Conservation (phyloP, 1,140 invertebrate species). For the Mactra quadrangularis region DNA sequence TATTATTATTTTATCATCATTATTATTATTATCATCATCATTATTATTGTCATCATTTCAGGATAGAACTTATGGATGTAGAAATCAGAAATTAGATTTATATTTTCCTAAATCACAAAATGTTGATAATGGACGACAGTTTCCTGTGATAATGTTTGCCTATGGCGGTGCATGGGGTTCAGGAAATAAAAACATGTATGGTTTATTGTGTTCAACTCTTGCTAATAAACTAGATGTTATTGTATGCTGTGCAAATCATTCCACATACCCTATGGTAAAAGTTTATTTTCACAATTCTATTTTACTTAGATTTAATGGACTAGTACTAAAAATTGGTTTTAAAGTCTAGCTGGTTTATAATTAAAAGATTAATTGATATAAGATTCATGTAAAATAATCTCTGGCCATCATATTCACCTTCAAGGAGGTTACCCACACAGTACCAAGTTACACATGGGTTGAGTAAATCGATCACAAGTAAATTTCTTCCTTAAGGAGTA, state of each 20-base stretch:
- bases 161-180: conserved; percentile 81
- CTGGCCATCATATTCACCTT: too few species aligned
- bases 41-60: too few species aligned
- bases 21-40: too few species aligned
- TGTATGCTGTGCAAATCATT: conserved; percentile 81
- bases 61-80: conserved; percentile 79
- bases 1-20: too few species aligned
- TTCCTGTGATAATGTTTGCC: conserved; percentile 80
- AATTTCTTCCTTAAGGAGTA: too few species aligned
- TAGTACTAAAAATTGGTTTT: neutral
- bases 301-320: neutral
- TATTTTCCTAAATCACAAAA: conserved; percentile 68
- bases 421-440: too few species aligned
- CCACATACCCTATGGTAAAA: conserved; percentile 81
- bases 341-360: too few species aligned
- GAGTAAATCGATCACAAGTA: too few species aligned
- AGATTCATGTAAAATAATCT: too few species aligned
- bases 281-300: too few species aligned
- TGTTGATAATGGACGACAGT: conserved; percentile 8
- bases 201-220: conserved; percentile 77
- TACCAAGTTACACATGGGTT: too few species aligned
- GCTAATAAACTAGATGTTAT: conserved; percentile 74
- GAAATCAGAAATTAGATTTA: conserved; percentile 78
- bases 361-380: too few species aligned
- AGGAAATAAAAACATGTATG: conserved; percentile 81